Percentiles rank a stretch among this genome's conserved stretches.
phyloP scores from a whole-genome alignment of 2,113 vertebrate genomes.

The Pandion haliaetus region DNA sequence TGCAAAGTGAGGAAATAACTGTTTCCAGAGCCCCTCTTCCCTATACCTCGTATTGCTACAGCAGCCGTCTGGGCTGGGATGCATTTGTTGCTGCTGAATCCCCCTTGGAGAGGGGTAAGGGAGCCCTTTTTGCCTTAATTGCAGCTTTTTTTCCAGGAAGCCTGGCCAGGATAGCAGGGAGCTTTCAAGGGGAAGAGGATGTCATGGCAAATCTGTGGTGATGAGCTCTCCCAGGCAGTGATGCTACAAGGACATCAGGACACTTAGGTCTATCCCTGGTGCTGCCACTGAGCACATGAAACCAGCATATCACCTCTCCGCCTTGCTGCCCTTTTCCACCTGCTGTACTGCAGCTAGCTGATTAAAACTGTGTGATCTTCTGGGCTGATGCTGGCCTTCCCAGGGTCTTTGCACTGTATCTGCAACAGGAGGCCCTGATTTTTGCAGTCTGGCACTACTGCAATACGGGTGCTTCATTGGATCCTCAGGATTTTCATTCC shows the following conservation, averaged over 20 bases:
- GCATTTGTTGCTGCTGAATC: not conserved
- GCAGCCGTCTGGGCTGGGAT: not conserved
- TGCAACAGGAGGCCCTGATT: not conserved
- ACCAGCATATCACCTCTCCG: not conserved
- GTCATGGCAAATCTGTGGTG: not conserved
- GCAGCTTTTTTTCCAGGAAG: not conserved
- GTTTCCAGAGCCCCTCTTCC: not conserved
- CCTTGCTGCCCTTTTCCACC: not conserved
- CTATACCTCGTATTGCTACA: not conserved
- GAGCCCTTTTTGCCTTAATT: not conserved
- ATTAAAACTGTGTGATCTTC: not conserved
- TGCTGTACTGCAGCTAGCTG: not conserved
- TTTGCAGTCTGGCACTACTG: not conserved
- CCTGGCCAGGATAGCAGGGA: not conserved
- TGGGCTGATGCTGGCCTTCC: not conserved
- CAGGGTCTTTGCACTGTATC: not conserved
- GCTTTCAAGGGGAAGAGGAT: not conserved
- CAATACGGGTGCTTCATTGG: not conserved
- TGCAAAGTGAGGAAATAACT: not conserved
- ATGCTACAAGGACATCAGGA: not conserved
- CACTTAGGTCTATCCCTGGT: not conserved
- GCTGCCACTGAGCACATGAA: not conserved
- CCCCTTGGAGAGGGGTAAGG: not conserved
- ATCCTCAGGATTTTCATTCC: not conserved
- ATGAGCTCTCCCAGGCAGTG: not conserved